Percentiles rank a stretch among this genome's conserved stretches.
phyloP scores from a whole-genome alignment of 2,888 invertebrate species.

The Temnothorax unifasciatus region DNA sequence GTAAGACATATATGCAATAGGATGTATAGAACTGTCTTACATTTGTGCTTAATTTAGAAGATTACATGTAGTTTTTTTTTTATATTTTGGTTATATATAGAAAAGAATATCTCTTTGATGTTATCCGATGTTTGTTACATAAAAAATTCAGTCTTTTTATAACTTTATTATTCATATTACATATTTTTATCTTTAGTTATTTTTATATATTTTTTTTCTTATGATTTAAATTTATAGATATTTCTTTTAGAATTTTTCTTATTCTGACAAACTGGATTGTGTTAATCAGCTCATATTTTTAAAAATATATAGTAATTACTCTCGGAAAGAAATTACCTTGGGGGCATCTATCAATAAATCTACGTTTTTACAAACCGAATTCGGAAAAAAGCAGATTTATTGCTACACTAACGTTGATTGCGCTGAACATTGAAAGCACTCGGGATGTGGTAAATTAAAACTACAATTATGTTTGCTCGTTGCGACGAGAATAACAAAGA shows the following conservation, averaged over 20 bases:
- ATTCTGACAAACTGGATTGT: neutral
- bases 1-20: neutral
- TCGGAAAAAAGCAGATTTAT: neutral
- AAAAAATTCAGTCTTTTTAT: neutral
- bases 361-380: neutral
- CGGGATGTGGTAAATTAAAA: slow-evolving; percentile 6
- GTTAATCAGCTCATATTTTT: neutral
- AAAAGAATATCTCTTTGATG: no score
- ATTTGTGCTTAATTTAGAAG: no score
- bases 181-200: neutral
- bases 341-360: neutral
- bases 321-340: neutral
- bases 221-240: neutral
- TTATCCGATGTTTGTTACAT: no score
- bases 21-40: no score
- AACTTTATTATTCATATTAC: neutral
- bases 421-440: neutral
- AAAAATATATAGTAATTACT: neutral
- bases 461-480: slow-evolving; percentile 19
- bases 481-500: neutral
- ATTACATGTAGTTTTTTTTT: no score
- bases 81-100: no score
- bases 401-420: slow-evolving; percentile 12
- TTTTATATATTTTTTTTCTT: neutral
- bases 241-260: neutral